Evolutionary conservation across 2,797 vertebrate genomes (phyloP), one percentile per base, ranked within the genome.

Genomic region (Tarsius wallacei): DNA sequence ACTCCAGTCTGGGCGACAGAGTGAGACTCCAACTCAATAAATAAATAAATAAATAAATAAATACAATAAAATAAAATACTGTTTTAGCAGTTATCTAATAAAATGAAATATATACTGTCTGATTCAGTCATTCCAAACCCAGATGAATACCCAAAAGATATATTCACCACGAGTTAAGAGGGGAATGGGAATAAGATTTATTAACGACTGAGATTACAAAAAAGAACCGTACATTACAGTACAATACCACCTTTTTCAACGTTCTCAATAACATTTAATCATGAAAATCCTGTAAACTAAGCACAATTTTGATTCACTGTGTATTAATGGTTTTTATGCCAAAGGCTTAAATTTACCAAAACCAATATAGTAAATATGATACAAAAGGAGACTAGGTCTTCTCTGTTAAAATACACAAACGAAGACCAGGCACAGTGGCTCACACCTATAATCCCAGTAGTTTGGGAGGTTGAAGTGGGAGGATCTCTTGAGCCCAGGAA

Each of bases 301-400:
- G 42, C 42, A 42, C 42, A 42, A 42, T 64, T 87, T 87, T 71
- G 76, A 68, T 22, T 85, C 19, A 84, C 47, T 71, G 53, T 47
- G 42, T 83, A 78, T 64, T 70, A 84, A 85, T 8, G 22, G 55
- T 71, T 93, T 89, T 85, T 82, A 78, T 28, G 42, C 22, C 26
- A 47, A 55, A 80, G 63, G 80, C 55, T 93, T 85, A 55, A 93
- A 71, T 64, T 57, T 71, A 78, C 15, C 64, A 78, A 90, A 71
- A 57, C 22, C 49, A 85, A 89, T 36, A 42, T 5, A 73, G 49
- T 80, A 87, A 93, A 78, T 36, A 33, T n/a, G 53, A 77, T 90
- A 91, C 16, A 63, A 91, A 86, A 61, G 15, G 64, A 63, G 47
- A 68, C 61, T 87, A 92, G 5, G 64, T 57, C 53, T 85, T 70